phyloP scores from a whole-genome alignment of 2,113 vertebrate genomes.

The Calyptomena viridis region DNA sequence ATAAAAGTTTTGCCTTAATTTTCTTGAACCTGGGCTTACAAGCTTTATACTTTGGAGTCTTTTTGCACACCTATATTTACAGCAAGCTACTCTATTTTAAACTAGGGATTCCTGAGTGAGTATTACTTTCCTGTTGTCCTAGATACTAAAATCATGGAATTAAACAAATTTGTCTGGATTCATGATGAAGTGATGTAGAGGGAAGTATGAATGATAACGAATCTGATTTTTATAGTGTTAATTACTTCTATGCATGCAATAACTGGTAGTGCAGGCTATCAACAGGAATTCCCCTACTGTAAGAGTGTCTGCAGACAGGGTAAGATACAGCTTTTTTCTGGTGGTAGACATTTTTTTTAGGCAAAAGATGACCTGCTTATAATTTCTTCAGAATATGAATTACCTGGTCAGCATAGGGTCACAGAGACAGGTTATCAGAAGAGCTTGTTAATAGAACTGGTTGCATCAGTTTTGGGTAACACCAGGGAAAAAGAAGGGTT shows the following conservation, averaged over 20 bases:
- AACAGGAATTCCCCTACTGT: background rate
- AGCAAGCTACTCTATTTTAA: background rate
- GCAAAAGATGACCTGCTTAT: background rate
- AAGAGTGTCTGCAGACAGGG: background rate
- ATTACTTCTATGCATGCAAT: accelerated
- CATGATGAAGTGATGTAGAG: background rate
- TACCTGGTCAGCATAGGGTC: background rate
- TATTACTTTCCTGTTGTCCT: background rate
- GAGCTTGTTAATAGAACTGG: background rate
- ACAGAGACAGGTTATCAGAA: background rate
- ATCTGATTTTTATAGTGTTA: background rate
- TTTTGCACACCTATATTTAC: background rate
- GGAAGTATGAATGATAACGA: background rate
- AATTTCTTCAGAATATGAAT: background rate
- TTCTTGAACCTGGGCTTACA: background rate
- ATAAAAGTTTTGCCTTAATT: background rate
- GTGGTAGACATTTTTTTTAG: background rate
- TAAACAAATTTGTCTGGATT: background rate
- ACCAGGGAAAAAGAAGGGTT: background rate
- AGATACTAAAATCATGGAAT: background rate
- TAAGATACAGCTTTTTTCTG: background rate
- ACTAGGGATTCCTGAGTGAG: background rate
- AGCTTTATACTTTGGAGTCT: background rate
- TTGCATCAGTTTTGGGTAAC: background rate
- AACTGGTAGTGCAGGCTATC: background rate